Conservation (phyloP, 2,888 invertebrate genomes). For the Elgonia sp. region DNA sequence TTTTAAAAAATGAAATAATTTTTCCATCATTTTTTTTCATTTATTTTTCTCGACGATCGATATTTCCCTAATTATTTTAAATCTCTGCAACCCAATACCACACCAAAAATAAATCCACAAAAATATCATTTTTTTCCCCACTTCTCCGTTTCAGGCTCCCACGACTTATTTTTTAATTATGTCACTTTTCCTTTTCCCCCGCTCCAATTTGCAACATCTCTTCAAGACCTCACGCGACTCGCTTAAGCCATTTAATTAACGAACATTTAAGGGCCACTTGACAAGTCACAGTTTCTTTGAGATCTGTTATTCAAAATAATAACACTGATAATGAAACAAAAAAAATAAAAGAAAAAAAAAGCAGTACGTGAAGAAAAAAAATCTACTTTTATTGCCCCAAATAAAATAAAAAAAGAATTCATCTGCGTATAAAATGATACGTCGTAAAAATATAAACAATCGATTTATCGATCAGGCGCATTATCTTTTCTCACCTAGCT, state of each 20-base stretch:
- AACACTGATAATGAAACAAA: not conserved
- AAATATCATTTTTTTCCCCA: not conserved
- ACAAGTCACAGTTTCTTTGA: no score
- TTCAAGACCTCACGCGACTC: not conserved
- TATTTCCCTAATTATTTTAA: no score
- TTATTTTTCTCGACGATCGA: no score
- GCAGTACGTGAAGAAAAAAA: no score
- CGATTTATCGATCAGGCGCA: conserved; percentile 10
- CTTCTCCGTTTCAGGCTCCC: no score
- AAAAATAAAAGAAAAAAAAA: no score
- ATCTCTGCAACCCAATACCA: no score
- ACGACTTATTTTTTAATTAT: not conserved
- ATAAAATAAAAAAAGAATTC: conserved; percentile 25
- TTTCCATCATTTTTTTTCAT: no score
- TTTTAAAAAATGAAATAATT: no score
- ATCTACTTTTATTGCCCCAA: not conserved
- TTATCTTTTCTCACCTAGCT: not conserved
- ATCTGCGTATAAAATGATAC: not conserved
- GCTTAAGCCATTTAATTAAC: conserved; percentile 11
- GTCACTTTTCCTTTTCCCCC: conserved; percentile 1
- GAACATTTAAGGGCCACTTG: not conserved
- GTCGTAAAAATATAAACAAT: conserved; percentile 28
- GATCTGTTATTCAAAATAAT: no score
- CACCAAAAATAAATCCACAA: not conserved
- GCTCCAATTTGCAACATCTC: not conserved